A percentile compares a stretch with the other conserved stretches of the same genome.
Evolutionary conservation across 2,113 vertebrate species (phyloP).

Genomic region (Ornithorhynchus anatinus): DNA sequence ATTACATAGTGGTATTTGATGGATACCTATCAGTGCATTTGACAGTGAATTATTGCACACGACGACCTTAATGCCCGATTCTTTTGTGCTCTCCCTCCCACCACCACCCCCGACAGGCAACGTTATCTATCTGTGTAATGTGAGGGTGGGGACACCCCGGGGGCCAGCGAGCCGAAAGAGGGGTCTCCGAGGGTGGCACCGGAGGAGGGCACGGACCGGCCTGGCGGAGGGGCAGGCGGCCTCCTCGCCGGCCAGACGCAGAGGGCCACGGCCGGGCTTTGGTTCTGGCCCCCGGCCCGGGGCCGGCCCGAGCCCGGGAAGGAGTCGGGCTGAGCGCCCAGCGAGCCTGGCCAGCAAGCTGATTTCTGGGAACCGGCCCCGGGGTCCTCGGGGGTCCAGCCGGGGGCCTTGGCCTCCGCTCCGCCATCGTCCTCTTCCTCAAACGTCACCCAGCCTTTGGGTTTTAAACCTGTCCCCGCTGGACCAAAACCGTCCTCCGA

Average conservation of each 20-base stretch:
- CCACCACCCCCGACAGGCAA: slow-evolving; percentile 1
- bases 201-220: no score
- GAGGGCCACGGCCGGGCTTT: slow-evolving; percentile 64
- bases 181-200: slow-evolving; percentile 55
- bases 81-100: slow-evolving; percentile 47
- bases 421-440: slow-evolving; percentile 69
- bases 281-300: slow-evolving; percentile 76
- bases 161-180: slow-evolving; percentile 50
- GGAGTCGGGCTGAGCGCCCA: slow-evolving; percentile 17
- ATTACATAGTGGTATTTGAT: slow-evolving; percentile 63
- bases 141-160: slow-evolving; percentile 53
- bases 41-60: slow-evolving; percentile 73
- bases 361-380: slow-evolving; percentile 12
- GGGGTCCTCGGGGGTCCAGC: slow-evolving; percentile 40
- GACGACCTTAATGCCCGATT: slow-evolving; percentile 67
- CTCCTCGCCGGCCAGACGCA: slow-evolving; percentile 65
- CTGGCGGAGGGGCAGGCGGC: slow-evolving; percentile 76
- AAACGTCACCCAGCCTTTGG: slow-evolving; percentile 89
- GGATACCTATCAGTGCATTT: slow-evolving; percentile 67
- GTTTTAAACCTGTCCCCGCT: slow-evolving; percentile 39
- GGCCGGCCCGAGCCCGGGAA: slow-evolving; percentile 29
- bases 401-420: slow-evolving; percentile 34
- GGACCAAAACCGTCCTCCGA: slow-evolving; percentile 49
- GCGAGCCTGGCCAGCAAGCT: slow-evolving; percentile 24
- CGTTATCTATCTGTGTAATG: slow-evolving; percentile 84